These are phyloP conservation scores for Melanogrammus aeglefinus DNA, from an alignment of 2,797 vertebrate species.

Conservation along the genomic window DNA sequence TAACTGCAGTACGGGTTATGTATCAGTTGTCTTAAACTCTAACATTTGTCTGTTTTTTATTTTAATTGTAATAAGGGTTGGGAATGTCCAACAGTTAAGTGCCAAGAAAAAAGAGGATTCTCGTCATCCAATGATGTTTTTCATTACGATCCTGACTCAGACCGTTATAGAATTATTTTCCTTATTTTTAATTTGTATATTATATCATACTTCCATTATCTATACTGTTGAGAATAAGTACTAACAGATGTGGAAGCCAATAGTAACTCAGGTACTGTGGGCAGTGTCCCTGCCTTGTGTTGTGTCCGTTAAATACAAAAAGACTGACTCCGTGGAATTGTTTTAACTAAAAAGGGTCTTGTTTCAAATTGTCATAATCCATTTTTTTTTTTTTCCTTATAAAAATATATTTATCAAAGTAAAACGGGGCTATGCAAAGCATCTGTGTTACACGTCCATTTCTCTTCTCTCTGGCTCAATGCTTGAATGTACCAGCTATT, in stretches of 20 bases:
- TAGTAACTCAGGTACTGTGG: constrained; percentile 60
- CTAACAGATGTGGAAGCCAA: constrained; percentile 36
- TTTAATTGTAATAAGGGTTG: constrained; percentile 26
- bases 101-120: constrained; percentile 50
- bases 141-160: not conserved
- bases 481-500: constrained; percentile 48
- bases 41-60: constrained; percentile 19
- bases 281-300: constrained; percentile 41
- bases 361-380: constrained; percentile 13
- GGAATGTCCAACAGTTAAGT: constrained; percentile 48
- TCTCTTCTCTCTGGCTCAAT: constrained; percentile 20
- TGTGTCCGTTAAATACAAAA: constrained; percentile 36
- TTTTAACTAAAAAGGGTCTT: constrained; percentile 23
- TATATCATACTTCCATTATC: not conserved
- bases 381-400: constrained; percentile 13
- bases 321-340: constrained; percentile 20
- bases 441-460: constrained; percentile 11
- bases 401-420: not conserved
- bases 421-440: not conserved
- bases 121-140: not conserved
- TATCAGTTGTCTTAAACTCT: not conserved
- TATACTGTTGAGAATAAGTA: constrained; percentile 23
- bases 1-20: constrained; percentile 3
- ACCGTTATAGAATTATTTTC: constrained; percentile 2
- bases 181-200: constrained; percentile 6